Evolutionary conservation across 2,797 vertebrate species (phyloP).

Genomic region (Malurus leucopterus): DNA sequence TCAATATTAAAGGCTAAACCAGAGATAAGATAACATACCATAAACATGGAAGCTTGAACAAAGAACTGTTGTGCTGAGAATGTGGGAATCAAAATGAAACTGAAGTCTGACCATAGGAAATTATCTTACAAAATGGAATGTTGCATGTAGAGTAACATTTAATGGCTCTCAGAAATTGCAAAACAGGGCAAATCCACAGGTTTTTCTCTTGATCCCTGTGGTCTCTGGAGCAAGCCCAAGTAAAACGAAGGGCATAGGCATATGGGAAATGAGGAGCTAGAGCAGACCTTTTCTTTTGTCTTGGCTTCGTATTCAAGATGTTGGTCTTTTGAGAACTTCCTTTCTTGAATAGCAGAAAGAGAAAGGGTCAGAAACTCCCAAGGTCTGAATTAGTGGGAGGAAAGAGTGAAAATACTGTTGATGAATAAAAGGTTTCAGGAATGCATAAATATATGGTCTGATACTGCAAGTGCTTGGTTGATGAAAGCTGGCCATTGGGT

Average conservation of each 20-base stretch:
- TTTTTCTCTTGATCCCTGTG: constrained; percentile 25
- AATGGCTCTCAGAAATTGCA: not conserved
- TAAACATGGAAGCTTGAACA: constrained; percentile 26
- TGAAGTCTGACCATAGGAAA: constrained; percentile 11
- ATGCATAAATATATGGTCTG: not conserved
- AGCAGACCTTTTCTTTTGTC: not conserved
- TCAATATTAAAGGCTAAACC: constrained; percentile 43
- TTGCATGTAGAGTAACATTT: not conserved
- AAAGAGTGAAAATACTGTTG: not conserved
- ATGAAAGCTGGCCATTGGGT: not conserved
- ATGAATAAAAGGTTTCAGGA: not conserved
- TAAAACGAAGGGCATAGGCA: not conserved
- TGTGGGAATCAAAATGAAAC: constrained; percentile 22
- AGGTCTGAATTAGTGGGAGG: not conserved
- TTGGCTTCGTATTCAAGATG: not conserved
- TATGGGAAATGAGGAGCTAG: not conserved
- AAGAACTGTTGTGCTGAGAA: constrained; percentile 29
- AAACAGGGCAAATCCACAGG: not conserved
- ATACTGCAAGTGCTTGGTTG: not conserved
- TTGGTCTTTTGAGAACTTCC: not conserved
- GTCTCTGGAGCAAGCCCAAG: constrained; percentile 3
- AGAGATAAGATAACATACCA: constrained; percentile 44
- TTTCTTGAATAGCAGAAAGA: not conserved
- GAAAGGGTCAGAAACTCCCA: not conserved
- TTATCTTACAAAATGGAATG: not conserved